Percentiles rank a stretch among this genome's conserved stretches.
phyloP scores from a whole-genome alignment of 2,113 vertebrate genomes.

The Ammospiza caudacuta region DNA sequence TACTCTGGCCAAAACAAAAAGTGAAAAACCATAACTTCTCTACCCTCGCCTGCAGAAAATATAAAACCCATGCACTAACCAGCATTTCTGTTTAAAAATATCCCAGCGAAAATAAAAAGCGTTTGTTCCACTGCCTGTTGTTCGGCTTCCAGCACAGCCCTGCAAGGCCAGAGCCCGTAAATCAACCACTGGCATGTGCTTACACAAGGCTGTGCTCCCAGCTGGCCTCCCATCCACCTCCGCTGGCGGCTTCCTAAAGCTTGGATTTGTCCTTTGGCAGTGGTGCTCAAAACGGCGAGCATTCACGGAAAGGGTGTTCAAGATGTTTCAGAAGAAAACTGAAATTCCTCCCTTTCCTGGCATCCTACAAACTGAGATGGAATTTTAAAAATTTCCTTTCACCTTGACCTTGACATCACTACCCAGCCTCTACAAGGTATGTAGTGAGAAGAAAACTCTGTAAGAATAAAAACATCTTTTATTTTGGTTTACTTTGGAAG shows the following conservation, averaged over 20 bases:
- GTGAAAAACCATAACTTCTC: not conserved
- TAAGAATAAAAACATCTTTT: not conserved
- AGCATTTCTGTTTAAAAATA: slow-evolving; percentile 57
- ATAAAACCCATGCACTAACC: not conserved
- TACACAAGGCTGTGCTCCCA: not conserved
- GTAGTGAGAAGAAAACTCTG: not conserved
- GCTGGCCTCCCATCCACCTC: not conserved
- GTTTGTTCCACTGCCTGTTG: slow-evolving; percentile 27
- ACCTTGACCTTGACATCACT: not conserved
- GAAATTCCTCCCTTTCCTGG: not conserved
- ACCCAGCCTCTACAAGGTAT: not conserved
- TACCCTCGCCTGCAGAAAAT: slow-evolving; percentile 14
- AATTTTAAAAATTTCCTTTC: not conserved
- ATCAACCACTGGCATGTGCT: slow-evolving; percentile 47
- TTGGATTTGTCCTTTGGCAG: not conserved
- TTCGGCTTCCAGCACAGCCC: not conserved
- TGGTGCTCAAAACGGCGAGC: not conserved
- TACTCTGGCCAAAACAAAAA: slow-evolving; percentile 5
- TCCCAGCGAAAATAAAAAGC: not conserved
- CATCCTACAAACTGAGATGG: not conserved
- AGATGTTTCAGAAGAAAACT: not conserved
- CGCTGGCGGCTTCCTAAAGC: not conserved
- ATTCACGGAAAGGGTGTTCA: fast-evolving
- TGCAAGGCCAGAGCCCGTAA: not conserved
- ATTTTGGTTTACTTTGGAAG: not conserved